Evolutionary conservation across 2,888 invertebrate species (phyloP), one percentile per base, ranked within the genome.

Genomic region (Eristalis pertinax): DNA sequence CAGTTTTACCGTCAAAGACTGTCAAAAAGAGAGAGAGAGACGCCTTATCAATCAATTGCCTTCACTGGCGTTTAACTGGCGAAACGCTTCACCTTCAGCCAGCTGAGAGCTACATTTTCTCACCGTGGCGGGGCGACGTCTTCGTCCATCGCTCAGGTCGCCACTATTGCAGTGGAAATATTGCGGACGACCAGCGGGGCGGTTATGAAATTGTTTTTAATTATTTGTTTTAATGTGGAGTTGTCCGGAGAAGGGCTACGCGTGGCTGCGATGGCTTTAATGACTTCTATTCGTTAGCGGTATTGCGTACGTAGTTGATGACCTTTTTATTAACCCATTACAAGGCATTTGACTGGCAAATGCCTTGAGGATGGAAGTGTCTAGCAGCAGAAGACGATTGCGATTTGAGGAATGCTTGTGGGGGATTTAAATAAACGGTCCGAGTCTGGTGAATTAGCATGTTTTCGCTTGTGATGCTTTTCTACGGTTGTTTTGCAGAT

Each of bases 171-270:
- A 73, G 60, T 64, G 56, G 76, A 77, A 69, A 68, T 81, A 81
- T 73, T 81, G 63, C 76, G 63, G 76, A 76, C 72, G 72, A 76
- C 62, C 32, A 5, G 7, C 32, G 19, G 38, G 68, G 60, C 29
- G n/a, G 35, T 81, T 85, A 73, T 77, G 85, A 69, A 81, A 85
- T 77, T 43, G 56, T 62, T 70, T 70, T 76, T 63, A 73, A 68
- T 75, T 84, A 76, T 84, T 77, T 67, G 68, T 79, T 75, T 80
- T 80, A 70, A 62, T 70, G 65, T 68, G 62, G 24, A 72, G 58
- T 29, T 38, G 60, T 43, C 15, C 22, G 13, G 50, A 50, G 50
- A 50, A 50, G 50, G 50, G 50, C 50, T 19, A 50, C 50, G 50
- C 68, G 68, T 63, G 32, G 68, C 35, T 68, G 76, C 24, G 26